Evolutionary conservation across 2,113 vertebrate genomes (phyloP).

Genomic region (Cottus gobio): DNA sequence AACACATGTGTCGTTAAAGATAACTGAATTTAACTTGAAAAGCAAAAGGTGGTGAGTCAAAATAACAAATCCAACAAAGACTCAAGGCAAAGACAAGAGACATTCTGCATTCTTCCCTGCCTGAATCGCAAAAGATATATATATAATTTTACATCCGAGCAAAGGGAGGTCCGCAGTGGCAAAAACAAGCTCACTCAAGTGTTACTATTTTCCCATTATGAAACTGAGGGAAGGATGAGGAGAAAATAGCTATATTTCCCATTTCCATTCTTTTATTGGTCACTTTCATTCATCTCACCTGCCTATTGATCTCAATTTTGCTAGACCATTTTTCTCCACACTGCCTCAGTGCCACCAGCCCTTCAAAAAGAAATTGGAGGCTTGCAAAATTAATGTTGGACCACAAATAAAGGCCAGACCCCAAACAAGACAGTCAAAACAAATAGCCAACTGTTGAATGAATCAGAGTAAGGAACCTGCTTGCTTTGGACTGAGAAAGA

Average conservation of each 20-base stretch:
- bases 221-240: slow-evolving; percentile 36
- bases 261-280: slow-evolving; percentile 58
- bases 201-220: slow-evolving; percentile 72
- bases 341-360: slow-evolving; percentile 20
- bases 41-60: not conserved
- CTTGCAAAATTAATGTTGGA: slow-evolving; percentile 39
- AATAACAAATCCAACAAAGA: not conserved
- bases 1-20: not conserved
- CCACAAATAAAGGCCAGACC: slow-evolving; percentile 26
- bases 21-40: not conserved
- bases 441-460: slow-evolving; percentile 3
- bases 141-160: slow-evolving; percentile 42
- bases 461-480: not conserved
- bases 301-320: slow-evolving; percentile 60
- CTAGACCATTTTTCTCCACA: slow-evolving; percentile 23
- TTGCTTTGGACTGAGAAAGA: not conserved
- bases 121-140: slow-evolving; percentile 45
- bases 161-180: slow-evolving; percentile 39
- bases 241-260: slow-evolving; percentile 51
- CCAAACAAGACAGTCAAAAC: not conserved
- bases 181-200: slow-evolving; percentile 63
- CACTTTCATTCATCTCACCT: slow-evolving; percentile 47
- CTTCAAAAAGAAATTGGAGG: slow-evolving; percentile 18
- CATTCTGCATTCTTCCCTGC: not conserved
- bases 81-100: not conserved